phyloP scores from a whole-genome alignment of 2,888 invertebrate species.

The Loripinus fragilis region DNA sequence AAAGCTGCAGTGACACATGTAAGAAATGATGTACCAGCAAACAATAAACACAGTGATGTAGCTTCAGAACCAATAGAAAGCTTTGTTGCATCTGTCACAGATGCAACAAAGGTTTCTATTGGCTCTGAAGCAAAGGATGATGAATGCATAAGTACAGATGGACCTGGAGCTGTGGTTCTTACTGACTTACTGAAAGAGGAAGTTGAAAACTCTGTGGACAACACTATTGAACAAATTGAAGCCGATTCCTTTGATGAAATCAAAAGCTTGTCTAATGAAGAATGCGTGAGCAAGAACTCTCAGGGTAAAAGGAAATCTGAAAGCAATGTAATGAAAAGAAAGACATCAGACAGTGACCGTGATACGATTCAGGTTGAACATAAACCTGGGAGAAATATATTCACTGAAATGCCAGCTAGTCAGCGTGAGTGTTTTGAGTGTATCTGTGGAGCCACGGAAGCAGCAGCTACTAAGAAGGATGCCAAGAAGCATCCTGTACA shows the following conservation, averaged over 20 bases:
- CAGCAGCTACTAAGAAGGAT: slow-evolving; percentile 79
- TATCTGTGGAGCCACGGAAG: slow-evolving; percentile 82
- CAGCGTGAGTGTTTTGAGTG: slow-evolving; percentile 82
- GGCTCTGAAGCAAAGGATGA: background rate
- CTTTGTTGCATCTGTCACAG: too few relatives aligned
- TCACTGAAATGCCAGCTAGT: slow-evolving; percentile 44
- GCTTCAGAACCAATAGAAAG: too few relatives aligned
- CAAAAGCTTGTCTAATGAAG: background rate
- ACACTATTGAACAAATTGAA: background rate
- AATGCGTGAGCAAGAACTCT: background rate
- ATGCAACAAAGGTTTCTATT: too few relatives aligned
- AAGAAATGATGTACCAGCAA: too few relatives aligned
- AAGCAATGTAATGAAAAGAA: slow-evolving; percentile 4
- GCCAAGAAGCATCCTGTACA: slow-evolving; percentile 83
- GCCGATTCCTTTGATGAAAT: slow-evolving; percentile 1
- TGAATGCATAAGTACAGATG: too few relatives aligned
- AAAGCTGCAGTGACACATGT: too few relatives aligned
- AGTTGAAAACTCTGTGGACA: too few relatives aligned
- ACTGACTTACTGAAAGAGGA: too few relatives aligned
- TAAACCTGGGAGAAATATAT: slow-evolving; percentile 39
- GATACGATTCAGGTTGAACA: background rate
- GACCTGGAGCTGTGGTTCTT: too few relatives aligned
- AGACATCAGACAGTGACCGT: background rate
- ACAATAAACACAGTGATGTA: too few relatives aligned
- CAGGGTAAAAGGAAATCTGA: background rate